Evolutionary conservation across 2,113 vertebrate species (phyloP), one percentile per base, ranked within the genome.

Genomic region (Gymnarchus niloticus): DNA sequence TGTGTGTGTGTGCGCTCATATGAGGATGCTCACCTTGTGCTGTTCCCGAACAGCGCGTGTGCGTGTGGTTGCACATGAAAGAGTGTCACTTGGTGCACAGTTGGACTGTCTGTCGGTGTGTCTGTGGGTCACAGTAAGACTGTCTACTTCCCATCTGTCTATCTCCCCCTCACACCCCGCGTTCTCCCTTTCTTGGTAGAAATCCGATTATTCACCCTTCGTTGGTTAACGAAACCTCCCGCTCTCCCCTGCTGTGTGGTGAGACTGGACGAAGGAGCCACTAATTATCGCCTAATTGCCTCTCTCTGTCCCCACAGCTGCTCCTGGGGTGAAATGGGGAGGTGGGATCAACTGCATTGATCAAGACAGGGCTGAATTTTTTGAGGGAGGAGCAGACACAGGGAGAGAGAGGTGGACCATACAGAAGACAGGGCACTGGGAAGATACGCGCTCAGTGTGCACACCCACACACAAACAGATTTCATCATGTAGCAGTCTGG

Each of bases 271-370:
- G 87, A 87, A 90, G 89, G 85, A 89, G 90, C 91, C 88, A 88
- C 87, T 93, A 93, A 94, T 94, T 93, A 92, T 89, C 87, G 85
- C 89, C 88, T 93, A 94, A 94, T 93, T 93, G 91, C 90, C 90
- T 57, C 83, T 89, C 88, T 92, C 90, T 92, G 89, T 87, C 90
- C 88, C 90, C 88, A 90, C 93, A 95, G 93, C 93, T 94, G 93
- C 91, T 92, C 87, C 84, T 33, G 81, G 89, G 89, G 87, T 89
- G 87, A 88, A 91, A 89, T 84, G 57, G 21, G 56, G 56, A 56
- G 77, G 83, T 46, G 76, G 56, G 57, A 17, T 57, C 77, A 57
- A 87, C 76, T 56, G 81, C 88, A 92, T 89, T 92, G 92, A 91
- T 93, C 90, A 89, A 84, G 81, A 56, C 28, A 73, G 77, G 88